Conservation (phyloP, 1,140 invertebrate genomes). For the Platorchestia sp. region DNA sequence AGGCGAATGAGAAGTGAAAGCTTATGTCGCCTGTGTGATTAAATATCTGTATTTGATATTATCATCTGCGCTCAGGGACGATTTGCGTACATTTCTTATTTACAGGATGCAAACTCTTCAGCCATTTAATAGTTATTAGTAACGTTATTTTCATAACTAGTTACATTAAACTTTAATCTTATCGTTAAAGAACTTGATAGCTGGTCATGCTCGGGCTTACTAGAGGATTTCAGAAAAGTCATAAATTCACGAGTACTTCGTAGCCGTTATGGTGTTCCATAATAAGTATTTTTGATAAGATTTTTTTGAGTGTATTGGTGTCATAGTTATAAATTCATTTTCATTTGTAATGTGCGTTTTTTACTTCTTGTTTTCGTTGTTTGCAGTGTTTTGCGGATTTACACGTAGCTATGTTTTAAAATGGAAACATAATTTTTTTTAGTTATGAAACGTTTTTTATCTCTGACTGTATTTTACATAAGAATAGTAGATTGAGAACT, state of each 20-base stretch:
- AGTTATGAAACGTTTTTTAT: background rate
- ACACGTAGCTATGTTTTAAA: background rate
- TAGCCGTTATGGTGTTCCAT: background rate
- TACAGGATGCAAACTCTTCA: too few relatives aligned
- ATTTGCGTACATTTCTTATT: too few relatives aligned
- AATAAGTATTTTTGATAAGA: background rate
- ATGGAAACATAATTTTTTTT: background rate
- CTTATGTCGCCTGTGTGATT: too few relatives aligned
- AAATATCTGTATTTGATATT: too few relatives aligned
- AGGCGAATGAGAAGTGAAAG: too few relatives aligned
- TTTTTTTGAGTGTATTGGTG: background rate
- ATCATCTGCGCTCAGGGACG: too few relatives aligned
- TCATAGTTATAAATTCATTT: background rate
- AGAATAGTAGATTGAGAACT: background rate
- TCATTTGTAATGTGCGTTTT: background rate
- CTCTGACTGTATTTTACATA: background rate
- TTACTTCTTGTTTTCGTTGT: background rate
- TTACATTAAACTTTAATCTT: too few relatives aligned
- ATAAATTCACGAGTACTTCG: background rate
- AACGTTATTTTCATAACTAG: too few relatives aligned
- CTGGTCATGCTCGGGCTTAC: background rate
- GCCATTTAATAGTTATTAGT: too few relatives aligned
- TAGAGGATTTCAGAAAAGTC: background rate
- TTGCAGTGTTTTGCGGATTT: background rate
- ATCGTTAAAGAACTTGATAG: background rate